phyloP scores from a whole-genome alignment of 35 echinoderm and acorn worm species.

The Ophiothrix spiculata region DNA sequence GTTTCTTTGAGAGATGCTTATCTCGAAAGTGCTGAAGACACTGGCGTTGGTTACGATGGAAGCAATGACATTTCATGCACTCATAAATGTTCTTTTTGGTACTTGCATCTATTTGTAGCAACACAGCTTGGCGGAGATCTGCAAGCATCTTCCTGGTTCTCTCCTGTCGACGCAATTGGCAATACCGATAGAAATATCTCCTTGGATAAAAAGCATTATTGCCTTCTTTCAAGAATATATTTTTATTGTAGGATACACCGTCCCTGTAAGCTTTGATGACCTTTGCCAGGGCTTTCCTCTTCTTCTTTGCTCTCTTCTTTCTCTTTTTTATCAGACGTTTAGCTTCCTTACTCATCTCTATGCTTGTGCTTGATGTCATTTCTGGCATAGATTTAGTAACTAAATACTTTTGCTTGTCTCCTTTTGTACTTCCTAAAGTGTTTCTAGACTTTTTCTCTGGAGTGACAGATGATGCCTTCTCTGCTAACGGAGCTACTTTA shows the following conservation, averaged over 20 bases:
- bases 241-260: background rate
- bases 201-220: conserved; percentile 29
- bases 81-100: conserved; percentile 24
- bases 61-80: conserved; percentile 11
- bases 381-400: background rate
- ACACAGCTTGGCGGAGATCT: background rate
- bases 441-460: background rate
- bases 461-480: background rate
- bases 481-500: background rate
- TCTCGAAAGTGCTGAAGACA: conserved; percentile 11
- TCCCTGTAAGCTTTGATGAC: conserved; percentile 1
- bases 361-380: background rate
- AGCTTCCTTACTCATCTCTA: background rate
- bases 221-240: background rate
- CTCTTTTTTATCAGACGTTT: background rate
- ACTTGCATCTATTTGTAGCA: conserved; percentile 25
- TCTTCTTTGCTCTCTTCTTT: background rate
- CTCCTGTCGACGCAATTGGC: background rate
- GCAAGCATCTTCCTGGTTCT: conserved; percentile 13
- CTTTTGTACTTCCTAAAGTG: background rate
- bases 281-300: background rate
- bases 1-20: conserved; percentile 3
- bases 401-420: background rate
- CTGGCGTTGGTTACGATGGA: background rate
- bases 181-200: background rate